Evolutionary conservation across 1,140 invertebrate species (phyloP).

Genomic region (Pectinophora gossypiella): DNA sequence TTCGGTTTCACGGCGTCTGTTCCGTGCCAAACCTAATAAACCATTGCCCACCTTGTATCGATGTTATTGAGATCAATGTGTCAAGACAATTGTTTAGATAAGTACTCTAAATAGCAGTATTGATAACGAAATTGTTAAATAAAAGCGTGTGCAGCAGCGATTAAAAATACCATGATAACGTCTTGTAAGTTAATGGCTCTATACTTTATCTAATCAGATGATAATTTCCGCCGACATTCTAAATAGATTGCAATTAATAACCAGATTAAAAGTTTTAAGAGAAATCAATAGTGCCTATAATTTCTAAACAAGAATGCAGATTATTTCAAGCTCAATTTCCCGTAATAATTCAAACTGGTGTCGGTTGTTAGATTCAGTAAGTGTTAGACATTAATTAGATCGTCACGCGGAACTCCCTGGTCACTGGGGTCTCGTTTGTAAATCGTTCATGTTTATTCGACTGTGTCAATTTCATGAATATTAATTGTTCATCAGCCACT

Average conservation of each 20-base stretch:
- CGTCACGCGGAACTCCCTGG: constrained; percentile 5
- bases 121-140: not conserved
- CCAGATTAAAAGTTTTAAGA: not conserved
- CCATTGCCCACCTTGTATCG: constrained; percentile 25
- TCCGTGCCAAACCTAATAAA: constrained; percentile 42
- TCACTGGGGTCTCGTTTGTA: constrained; percentile 7
- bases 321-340: constrained; percentile 1
- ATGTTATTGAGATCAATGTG: constrained; percentile 42
- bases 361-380: constrained; percentile 1
- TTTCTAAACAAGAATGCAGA: constrained; percentile 5
- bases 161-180: not conserved
- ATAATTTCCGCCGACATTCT: constrained; percentile 4
- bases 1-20: constrained; percentile 36
- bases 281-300: constrained; percentile 2
- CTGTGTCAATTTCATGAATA: constrained; percentile 7
- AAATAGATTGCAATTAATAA: not conserved
- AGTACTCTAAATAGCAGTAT: no score
- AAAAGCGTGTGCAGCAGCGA: not conserved
- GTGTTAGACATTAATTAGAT: constrained; percentile 8
- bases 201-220: not conserved
- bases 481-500: constrained; percentile 11
- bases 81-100: constrained; percentile 17
- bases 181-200: not conserved
- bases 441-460: constrained; percentile 22
- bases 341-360: not conserved